These are phyloP conservation scores for Pseudomugil gertrudae DNA, from an alignment of 2,797 vertebrate genomes.

Conservation along the genomic window DNA sequence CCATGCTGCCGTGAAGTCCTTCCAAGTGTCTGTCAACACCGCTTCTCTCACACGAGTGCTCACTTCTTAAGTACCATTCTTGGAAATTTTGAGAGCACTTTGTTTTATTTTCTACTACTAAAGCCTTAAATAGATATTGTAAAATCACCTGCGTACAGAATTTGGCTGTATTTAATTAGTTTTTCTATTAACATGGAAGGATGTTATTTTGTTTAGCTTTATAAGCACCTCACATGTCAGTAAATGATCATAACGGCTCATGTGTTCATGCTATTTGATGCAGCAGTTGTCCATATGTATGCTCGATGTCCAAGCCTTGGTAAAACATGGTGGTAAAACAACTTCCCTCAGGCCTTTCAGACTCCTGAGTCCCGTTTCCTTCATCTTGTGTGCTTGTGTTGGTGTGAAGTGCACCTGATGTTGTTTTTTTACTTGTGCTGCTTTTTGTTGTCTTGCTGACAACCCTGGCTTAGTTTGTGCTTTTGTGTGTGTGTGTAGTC, in stretches of 20 bases:
- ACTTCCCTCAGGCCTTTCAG: slow-evolving; percentile 37
- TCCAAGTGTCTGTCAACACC: slow-evolving; percentile 22
- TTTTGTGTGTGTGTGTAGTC: not conserved
- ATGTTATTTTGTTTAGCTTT: not conserved
- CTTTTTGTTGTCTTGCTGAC: slow-evolving; percentile 30
- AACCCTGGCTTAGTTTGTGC: not conserved
- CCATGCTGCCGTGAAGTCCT: slow-evolving; percentile 3
- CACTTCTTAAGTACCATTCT: not conserved
- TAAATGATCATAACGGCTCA: not conserved
- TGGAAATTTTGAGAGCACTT: not conserved
- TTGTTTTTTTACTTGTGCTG: slow-evolving; percentile 14
- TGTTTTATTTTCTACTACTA: not conserved
- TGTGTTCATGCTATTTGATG: not conserved
- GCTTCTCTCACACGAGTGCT: slow-evolving; percentile 9
- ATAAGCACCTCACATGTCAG: not conserved
- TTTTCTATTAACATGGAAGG: no score
- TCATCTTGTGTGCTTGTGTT: slow-evolving; percentile 5
- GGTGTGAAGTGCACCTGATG: slow-evolving; percentile 57
- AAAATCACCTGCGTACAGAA: not conserved
- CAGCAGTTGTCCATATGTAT: not conserved
- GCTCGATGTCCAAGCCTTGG: not conserved
- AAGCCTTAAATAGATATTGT: not conserved
- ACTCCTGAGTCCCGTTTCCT: slow-evolving; percentile 16
- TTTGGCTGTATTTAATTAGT: not conserved
- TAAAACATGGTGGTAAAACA: slow-evolving; percentile 24